phyloP scores from a whole-genome alignment of 1,140 invertebrate species.

The fruit fly (Drosophila melanogaster) region DNA sequence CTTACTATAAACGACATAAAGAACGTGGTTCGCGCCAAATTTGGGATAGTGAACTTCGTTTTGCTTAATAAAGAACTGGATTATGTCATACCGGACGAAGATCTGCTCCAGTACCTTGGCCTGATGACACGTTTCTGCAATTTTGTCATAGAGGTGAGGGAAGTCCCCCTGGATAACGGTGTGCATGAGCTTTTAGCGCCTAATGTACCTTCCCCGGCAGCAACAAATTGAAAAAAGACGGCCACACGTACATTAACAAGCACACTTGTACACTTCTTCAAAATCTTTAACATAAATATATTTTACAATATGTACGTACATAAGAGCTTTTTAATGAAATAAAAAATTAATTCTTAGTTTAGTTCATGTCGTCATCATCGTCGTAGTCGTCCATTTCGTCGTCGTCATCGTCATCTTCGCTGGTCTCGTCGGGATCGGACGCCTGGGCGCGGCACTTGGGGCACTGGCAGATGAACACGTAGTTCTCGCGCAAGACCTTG shows the following conservation, averaged over 20 bases:
- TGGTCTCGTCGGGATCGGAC: slow-evolving; percentile 92
- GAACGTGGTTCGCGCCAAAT: too few species aligned
- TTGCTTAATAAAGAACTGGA: too few species aligned
- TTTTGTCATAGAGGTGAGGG: too few species aligned
- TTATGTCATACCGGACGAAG: too few species aligned
- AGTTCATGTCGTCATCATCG: slow-evolving; percentile 72
- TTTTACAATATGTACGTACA: neutral
- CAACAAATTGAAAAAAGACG: neutral
- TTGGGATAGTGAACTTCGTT: too few species aligned
- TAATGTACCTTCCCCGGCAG: too few species aligned
- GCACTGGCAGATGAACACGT: slow-evolving; percentile 89
- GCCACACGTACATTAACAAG: neutral
- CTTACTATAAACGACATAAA: too few species aligned
- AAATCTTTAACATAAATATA: neutral
- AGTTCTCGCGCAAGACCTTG: slow-evolving; percentile 92
- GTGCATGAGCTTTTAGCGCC: too few species aligned
- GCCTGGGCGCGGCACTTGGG: slow-evolving; percentile 90
- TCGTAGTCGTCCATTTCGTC: slow-evolving; percentile 72
- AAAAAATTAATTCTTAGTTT: slow-evolving; percentile 12
- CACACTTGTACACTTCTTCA: neutral
- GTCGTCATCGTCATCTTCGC: slow-evolving; percentile 88
- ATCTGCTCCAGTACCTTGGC: too few species aligned
- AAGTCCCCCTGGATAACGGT: too few species aligned
- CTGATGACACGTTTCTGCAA: too few species aligned
- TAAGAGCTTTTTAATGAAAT: neutral